phyloP scores from a whole-genome alignment of 1,140 invertebrate species.

The Leptinotarsa texana region DNA sequence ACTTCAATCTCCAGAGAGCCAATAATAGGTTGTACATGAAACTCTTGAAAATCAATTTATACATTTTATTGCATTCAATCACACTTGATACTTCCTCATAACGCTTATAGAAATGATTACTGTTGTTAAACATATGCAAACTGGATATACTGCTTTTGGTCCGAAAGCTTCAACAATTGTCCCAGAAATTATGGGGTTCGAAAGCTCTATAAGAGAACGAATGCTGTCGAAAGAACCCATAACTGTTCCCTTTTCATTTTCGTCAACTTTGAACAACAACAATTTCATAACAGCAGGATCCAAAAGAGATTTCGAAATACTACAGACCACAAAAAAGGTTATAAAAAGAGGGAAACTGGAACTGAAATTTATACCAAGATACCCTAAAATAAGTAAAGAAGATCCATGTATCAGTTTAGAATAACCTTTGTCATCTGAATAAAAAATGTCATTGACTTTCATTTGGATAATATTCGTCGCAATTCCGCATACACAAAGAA shows the following conservation, averaged over 20 bases:
- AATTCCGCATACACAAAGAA: neutral
- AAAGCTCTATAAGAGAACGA: neutral
- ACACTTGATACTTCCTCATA: neutral
- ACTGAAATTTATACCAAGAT: neutral
- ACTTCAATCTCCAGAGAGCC: no score
- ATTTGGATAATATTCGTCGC: neutral
- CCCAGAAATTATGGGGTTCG: neutral
- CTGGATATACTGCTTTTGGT: neutral
- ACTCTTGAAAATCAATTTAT: no score
- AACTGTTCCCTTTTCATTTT: neutral
- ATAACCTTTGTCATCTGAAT: neutral
- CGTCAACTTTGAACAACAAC: neutral
- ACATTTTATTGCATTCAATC: neutral
- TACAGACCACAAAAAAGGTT: neutral
- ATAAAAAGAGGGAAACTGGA: neutral
- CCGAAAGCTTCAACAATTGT: neutral
- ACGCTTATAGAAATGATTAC: neutral
- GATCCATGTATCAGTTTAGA: neutral
- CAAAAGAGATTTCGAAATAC: neutral
- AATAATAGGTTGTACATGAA: no score
- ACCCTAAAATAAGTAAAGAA: neutral
- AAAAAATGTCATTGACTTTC: conserved; percentile 1
- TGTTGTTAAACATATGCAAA: neutral
- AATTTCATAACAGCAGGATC: neutral
- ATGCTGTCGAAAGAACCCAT: neutral